These are phyloP conservation scores for Gymnoscelis rufifasciata DNA, from an alignment of 2,888 invertebrate genomes.

Conservation along the genomic window DNA sequence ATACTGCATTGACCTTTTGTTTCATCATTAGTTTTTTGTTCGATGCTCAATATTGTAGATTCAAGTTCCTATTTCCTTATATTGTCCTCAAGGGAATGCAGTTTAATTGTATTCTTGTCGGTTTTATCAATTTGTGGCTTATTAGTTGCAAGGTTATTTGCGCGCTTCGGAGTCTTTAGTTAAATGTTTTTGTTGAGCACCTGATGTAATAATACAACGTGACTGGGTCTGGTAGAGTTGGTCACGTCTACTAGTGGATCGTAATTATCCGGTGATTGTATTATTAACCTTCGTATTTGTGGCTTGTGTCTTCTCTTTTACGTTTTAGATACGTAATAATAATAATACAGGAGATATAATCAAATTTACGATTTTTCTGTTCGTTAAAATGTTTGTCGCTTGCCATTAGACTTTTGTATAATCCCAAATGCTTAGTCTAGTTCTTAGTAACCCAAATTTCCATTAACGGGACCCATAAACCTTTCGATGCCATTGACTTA, in stretches of 20 bases:
- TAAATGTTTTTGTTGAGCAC: conserved; percentile 35
- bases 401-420: no score
- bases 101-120: conserved; percentile 10
- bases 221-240: conserved; percentile 41
- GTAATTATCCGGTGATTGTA: conserved; percentile 47
- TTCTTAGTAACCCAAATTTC: no score
- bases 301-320: conserved; percentile 24
- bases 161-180: conserved; percentile 13
- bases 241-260: conserved; percentile 44
- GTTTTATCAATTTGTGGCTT: conserved; percentile 16
- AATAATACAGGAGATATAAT: no score
- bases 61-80: conserved; percentile 8
- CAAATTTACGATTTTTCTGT: no score
- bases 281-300: conserved; percentile 49
- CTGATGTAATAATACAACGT: conserved; percentile 30
- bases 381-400: no score
- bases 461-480: neutral
- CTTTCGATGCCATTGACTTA: conserved; percentile 10
- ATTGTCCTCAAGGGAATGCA: conserved; percentile 11
- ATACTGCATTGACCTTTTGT: conserved; percentile 21
- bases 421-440: no score
- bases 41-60: conserved; percentile 2
- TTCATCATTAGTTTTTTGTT: conserved; percentile 20
- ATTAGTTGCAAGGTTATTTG: conserved; percentile 20
- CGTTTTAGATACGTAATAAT: conserved; percentile 1